phyloP scores from a whole-genome alignment of 1,140 invertebrate genomes.

The Diorhabda carinulata region DNA sequence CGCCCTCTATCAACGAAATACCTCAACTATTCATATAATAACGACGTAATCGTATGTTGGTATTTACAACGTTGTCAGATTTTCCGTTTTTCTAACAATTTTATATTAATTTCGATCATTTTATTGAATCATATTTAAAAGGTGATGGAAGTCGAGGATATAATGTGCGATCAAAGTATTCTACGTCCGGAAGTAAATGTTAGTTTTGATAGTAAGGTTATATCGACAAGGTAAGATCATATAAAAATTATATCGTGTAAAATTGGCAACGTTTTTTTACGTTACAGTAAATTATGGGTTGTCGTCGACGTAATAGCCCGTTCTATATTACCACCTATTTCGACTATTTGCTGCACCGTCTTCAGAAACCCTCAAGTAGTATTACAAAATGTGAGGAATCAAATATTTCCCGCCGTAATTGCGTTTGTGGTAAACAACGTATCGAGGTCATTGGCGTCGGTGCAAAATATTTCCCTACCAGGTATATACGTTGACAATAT shows the following conservation, averaged over 20 bases:
- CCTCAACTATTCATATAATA: too few relatives aligned
- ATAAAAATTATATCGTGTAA: background rate
- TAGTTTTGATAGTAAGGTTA: constrained; percentile 15
- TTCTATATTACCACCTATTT: constrained; percentile 36
- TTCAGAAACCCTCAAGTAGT: constrained; percentile 40
- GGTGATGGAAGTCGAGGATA: constrained; percentile 27
- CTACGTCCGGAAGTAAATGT: constrained; percentile 24
- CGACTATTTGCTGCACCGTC: constrained; percentile 36
- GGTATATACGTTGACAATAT: background rate
- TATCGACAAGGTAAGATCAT: constrained; percentile 25
- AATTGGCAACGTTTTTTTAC: background rate
- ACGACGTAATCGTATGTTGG: too few relatives aligned
- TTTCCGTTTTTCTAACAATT: too few relatives aligned
- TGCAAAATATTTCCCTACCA: constrained; percentile 42
- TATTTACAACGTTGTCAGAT: too few relatives aligned
- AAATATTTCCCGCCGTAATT: constrained; percentile 48
- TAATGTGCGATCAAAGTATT: constrained; percentile 32
- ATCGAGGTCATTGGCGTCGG: constrained; percentile 50
- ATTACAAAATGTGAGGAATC: constrained; percentile 41
- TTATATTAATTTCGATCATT: too few relatives aligned
- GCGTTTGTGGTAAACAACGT: constrained; percentile 53
- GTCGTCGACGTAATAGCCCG: constrained; percentile 33
- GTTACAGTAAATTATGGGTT: constrained; percentile 41
- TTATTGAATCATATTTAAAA: too few relatives aligned
- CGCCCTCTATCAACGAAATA: too few relatives aligned